A percentile compares a stretch with the other conserved stretches of the same genome.
These are phyloP conservation scores for Drosophila mimetica DNA, from an alignment of 2,888 invertebrate species.

Conservation along the genomic window DNA sequence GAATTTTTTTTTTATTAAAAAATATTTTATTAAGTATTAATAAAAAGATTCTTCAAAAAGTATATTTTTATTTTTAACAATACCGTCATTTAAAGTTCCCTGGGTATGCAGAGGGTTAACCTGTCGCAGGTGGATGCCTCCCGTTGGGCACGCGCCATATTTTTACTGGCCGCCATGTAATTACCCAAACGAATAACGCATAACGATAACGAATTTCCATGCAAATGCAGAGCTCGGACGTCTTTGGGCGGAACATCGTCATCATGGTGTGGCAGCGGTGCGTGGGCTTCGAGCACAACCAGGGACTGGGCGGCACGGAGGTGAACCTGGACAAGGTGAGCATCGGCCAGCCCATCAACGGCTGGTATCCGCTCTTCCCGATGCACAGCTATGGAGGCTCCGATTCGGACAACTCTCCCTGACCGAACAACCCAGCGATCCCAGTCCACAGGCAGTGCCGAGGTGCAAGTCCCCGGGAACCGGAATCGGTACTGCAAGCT, in stretches of 20 bases:
- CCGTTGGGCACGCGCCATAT: slow-evolving; percentile 23
- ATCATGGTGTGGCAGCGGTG: slow-evolving; percentile 97
- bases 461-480: slow-evolving; percentile 2
- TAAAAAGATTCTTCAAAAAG: too few species aligned
- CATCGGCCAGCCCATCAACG: slow-evolving; percentile 91
- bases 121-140: neutral
- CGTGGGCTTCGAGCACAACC: slow-evolving; percentile 94
- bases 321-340: slow-evolving; percentile 91
- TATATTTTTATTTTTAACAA: too few species aligned
- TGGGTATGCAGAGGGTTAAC: slow-evolving; percentile 15
- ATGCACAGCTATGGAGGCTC: slow-evolving; percentile 92
- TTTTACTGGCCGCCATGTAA: slow-evolving; percentile 37
- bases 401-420: slow-evolving; percentile 85
- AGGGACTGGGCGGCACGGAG: slow-evolving; percentile 92
- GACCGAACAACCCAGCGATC: slow-evolving; percentile 82
- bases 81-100: too few species aligned
- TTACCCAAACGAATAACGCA: slow-evolving; percentile 59
- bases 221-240: slow-evolving; percentile 87
- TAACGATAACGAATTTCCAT: slow-evolving; percentile 56
- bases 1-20: too few species aligned
- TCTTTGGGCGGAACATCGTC: slow-evolving; percentile 91
- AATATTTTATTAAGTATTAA: too few species aligned
- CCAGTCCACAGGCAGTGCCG: slow-evolving; percentile 49
- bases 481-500: slow-evolving; percentile 56
- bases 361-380: slow-evolving; percentile 96